phyloP scores from a whole-genome alignment of 2,888 invertebrate species.

The Cataglyphis cursor region DNA sequence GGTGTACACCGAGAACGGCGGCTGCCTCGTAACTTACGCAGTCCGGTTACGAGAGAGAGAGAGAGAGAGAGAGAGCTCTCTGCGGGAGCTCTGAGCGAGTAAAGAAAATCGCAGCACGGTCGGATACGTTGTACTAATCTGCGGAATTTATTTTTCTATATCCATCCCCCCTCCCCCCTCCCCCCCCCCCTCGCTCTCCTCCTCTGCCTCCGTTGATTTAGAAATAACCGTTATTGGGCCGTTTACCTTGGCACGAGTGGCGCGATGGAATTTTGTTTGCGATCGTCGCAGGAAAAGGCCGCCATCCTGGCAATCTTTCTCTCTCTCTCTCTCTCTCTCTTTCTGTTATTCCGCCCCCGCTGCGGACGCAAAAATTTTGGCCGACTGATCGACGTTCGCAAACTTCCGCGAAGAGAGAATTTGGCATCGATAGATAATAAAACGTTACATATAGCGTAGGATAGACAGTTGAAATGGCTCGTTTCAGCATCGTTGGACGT shows the following conservation, averaged over 20 bases:
- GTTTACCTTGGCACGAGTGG: constrained; percentile 36
- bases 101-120: constrained; percentile 54
- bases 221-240: constrained; percentile 52
- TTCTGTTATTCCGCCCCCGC: background rate
- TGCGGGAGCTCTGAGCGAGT: constrained; percentile 29
- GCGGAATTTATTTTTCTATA: constrained; percentile 72
- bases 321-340: no score
- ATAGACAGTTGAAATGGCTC: constrained; percentile 28
- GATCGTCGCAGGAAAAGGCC: constrained; percentile 7
- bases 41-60: constrained; percentile 57
- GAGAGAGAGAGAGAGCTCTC: background rate
- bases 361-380: constrained; percentile 26
- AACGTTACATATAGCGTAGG: constrained; percentile 13
- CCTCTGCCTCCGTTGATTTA: constrained; percentile 54
- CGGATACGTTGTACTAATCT: constrained; percentile 77
- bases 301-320: background rate
- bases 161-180: background rate
- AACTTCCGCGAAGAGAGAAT: constrained; percentile 43
- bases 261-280: constrained; percentile 60
- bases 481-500: constrained; percentile 36
- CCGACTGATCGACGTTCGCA: constrained; percentile 39
- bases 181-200: background rate
- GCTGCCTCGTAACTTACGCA: constrained; percentile 83
- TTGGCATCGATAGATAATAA: constrained; percentile 49
- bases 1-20: constrained; percentile 77